A percentile compares a stretch with the other conserved stretches of the same genome.
Evolutionary conservation across 30 jellyfish, hydroid and myxozoan species (phyloP).

Genomic region (Cassiopea andromeda): DNA sequence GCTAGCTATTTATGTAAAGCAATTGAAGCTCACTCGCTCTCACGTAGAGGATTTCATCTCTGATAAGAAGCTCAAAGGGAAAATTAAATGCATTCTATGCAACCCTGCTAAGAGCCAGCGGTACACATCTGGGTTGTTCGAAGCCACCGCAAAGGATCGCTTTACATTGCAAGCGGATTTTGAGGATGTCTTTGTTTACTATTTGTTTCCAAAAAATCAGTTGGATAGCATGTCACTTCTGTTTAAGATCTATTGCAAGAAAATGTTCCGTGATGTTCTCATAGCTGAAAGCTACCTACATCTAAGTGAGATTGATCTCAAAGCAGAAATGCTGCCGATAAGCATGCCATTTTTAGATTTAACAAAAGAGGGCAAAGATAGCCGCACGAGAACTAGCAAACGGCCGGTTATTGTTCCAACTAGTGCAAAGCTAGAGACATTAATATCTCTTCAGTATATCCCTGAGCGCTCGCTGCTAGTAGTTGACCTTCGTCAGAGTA

Average conservation of each 20-base stretch:
- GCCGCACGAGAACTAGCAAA: conserved; percentile 54
- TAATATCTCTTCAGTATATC: conserved; percentile 88
- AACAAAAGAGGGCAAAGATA: conserved; percentile 42
- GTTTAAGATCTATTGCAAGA: conserved; percentile 80
- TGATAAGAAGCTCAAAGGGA: conserved; percentile 89
- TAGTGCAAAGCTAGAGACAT: conserved; percentile 89
- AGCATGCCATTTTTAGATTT: conserved; percentile 84
- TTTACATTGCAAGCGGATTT: conserved; percentile 76
- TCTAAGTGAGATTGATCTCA: conserved; percentile 84
- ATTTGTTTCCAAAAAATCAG: conserved; percentile 86
- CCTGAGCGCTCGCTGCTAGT: conserved; percentile 80
- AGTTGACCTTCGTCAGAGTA: conserved; percentile 88
- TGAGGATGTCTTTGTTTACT: conserved; percentile 88
- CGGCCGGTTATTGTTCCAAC: conserved; percentile 92
- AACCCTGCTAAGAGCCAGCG: conserved; percentile 91
- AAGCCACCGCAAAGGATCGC: conserved; percentile 75
- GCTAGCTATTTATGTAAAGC: conserved; percentile 84
- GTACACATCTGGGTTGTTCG: conserved; percentile 77
- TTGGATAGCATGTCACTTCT: conserved; percentile 86
- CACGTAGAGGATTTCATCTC: conserved; percentile 82
- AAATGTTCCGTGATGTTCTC: conserved; percentile 81
- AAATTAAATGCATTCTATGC: conserved; percentile 77
- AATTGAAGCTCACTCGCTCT: conserved; percentile 65
- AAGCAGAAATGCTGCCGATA: conserved; percentile 94
- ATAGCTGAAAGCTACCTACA: conserved; percentile 89